Evolutionary conservation across 2,888 invertebrate species (phyloP), one percentile per base, ranked within the genome.

Genomic region (Amblyjoppa fuscipennis): DNA sequence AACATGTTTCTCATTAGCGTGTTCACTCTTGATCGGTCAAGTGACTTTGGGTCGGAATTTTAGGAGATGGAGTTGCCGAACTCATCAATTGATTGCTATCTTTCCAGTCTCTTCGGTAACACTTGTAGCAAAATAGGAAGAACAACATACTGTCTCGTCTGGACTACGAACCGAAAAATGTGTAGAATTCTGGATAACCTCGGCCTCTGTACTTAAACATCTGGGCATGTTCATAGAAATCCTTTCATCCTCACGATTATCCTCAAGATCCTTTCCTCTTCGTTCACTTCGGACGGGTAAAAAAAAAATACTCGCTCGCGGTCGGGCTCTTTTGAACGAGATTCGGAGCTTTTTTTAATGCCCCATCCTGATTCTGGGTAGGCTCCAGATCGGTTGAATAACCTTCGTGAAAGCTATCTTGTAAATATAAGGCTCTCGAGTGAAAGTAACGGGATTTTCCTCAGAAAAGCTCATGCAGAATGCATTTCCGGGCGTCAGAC

Each of bases 401-500:
- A 66, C 34, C 38, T 31, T 34, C 53, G 38, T 70, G 16, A 79
- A 74, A 71, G 31, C 70, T 71, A 68, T 70, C 51, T 66, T 56
- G 71, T 56, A 13, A 81, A 78, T 76, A 82, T 73, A 31, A 75
- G 28, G 56, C 56, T 77, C 53, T 81, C 66, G 77, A 61, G 74
- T 59, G 69, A 61, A 59, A 84, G 79, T 78, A 82, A 87, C 51
- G 70, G 69, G 84, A 84, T 84, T 68, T 81, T 66, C 20, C 69
- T 81, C n/a, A 66, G 53, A 38, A 49, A 49, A 16, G 64, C 70
- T 77, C 69, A 75, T 45, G 68, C 38, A 76, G 75, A 79, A 80
- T 84, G 61, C 73, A 81, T 76, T 84, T 73, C 74, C 76, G 66
- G 68, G 61, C 53, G 73, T 76, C 76, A 73, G 74, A 81, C 45